phyloP scores from a whole-genome alignment of 2,797 vertebrate species.

The Halcyon badia region DNA sequence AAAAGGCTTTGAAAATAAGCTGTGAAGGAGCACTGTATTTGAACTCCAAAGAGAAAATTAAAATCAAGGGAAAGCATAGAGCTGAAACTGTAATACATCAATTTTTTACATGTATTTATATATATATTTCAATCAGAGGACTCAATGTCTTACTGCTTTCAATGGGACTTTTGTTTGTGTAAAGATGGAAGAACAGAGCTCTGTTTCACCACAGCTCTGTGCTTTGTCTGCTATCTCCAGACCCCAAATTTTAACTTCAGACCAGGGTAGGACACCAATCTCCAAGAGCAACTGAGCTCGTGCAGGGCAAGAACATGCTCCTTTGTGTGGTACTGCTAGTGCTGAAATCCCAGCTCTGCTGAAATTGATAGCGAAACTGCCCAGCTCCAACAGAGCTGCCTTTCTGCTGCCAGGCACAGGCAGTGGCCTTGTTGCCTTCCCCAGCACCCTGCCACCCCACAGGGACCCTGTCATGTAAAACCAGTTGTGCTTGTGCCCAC shows the following conservation, averaged over 20 bases:
- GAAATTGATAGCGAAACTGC: background rate
- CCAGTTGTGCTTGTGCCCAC: background rate
- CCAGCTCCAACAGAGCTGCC: background rate
- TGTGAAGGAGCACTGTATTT: conserved; percentile 56
- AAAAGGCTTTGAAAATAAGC: conserved; percentile 62
- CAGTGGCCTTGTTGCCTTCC: rapidly evolving
- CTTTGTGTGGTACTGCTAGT: background rate
- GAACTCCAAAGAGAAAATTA: conserved; percentile 56
- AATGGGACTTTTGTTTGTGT: conserved; percentile 56
- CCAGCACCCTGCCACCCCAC: background rate
- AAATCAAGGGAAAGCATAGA: conserved; percentile 16
- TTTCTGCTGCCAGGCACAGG: rapidly evolving
- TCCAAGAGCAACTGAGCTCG: background rate
- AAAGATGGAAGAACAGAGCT: conserved; percentile 49
- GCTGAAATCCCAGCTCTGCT: background rate
- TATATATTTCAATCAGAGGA: conserved; percentile 29
- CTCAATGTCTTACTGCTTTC: conserved; percentile 50
- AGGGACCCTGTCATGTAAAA: rapidly evolving
- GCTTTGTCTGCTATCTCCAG: conserved; percentile 42
- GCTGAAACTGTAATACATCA: conserved; percentile 22
- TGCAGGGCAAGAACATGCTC: rapidly evolving
- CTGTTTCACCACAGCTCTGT: conserved; percentile 29
- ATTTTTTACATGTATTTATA: conserved; percentile 39
- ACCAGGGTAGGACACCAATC: background rate
- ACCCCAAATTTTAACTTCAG: background rate